A percentile compares a stretch with the other conserved stretches of the same genome.
These are phyloP conservation scores for Chiloscyllium punctatum DNA, from an alignment of 2,797 vertebrate species.

Conservation along the genomic window DNA sequence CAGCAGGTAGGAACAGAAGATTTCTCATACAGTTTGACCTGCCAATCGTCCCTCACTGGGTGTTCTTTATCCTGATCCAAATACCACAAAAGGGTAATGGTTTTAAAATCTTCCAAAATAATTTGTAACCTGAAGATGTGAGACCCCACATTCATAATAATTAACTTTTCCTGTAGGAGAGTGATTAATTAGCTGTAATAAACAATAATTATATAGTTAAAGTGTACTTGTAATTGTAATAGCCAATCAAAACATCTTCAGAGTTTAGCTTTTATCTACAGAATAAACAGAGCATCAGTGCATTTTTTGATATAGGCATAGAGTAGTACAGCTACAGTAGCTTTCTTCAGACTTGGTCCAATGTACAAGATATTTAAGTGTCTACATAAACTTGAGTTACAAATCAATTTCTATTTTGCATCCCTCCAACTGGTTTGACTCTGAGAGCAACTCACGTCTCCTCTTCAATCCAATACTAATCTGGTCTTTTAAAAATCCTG, in stretches of 20 bases:
- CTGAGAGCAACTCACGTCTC: background rate
- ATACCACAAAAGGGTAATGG: background rate
- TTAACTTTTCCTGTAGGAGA: background rate
- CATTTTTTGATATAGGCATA: no score
- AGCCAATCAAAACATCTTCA: no score
- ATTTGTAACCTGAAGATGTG: background rate
- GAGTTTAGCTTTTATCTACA: no score
- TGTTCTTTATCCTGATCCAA: no score
- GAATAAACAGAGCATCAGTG: no score
- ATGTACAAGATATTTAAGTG: background rate
- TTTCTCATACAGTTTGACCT: no score
- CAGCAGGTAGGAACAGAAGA: no score
- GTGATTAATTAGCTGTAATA: background rate
- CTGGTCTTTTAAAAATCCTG: background rate
- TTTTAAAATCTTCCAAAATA: background rate
- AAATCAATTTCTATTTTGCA: background rate
- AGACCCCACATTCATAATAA: background rate
- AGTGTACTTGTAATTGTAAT: no score
- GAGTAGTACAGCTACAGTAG: no score
- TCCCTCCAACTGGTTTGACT: background rate
- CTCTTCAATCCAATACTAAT: background rate
- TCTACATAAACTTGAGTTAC: background rate
- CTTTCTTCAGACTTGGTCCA: background rate
- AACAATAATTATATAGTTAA: no score
- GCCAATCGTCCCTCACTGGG: no score